Evolutionary conservation across 1,140 invertebrate species (phyloP).

Genomic region (Aradophagus sp.): DNA sequence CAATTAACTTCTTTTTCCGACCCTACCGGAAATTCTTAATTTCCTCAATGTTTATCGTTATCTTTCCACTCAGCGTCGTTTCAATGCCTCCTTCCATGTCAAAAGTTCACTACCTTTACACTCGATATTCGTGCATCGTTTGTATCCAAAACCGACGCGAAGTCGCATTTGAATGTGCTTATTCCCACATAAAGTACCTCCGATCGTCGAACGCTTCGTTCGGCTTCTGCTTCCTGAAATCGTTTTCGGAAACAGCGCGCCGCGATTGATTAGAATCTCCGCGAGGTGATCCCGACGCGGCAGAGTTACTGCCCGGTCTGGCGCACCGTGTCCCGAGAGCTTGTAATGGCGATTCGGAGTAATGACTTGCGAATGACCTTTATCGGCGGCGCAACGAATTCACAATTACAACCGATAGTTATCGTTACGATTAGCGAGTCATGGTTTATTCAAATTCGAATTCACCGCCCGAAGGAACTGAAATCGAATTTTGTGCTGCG

Average conservation of each 20-base stretch:
- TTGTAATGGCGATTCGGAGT: constrained; percentile 65
- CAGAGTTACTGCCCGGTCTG: constrained; percentile 6
- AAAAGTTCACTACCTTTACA: no score
- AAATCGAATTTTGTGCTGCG: background rate
- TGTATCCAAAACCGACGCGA: no score
- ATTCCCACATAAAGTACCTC: no score
- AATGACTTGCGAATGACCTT: constrained; percentile 71
- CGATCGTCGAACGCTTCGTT: no score
- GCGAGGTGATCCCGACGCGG: background rate
- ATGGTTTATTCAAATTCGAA: constrained; percentile 1
- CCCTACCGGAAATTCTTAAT: no score
- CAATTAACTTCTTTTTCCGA: no score
- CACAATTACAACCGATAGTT: constrained; percentile 71
- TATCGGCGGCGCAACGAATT: constrained; percentile 71
- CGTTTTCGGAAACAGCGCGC: background rate
- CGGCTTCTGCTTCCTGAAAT: no score
- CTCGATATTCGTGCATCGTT: no score
- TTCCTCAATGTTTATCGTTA: no score
- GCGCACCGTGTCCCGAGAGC: constrained; percentile 6
- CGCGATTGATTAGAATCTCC: constrained; percentile 8
- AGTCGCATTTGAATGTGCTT: no score
- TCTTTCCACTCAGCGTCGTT: no score
- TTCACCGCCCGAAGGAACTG: background rate
- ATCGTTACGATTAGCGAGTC: constrained; percentile 61
- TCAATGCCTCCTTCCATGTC: no score